Evolutionary conservation across 1,140 invertebrate species (phyloP).

Genomic region (Holotrichia oblita): DNA sequence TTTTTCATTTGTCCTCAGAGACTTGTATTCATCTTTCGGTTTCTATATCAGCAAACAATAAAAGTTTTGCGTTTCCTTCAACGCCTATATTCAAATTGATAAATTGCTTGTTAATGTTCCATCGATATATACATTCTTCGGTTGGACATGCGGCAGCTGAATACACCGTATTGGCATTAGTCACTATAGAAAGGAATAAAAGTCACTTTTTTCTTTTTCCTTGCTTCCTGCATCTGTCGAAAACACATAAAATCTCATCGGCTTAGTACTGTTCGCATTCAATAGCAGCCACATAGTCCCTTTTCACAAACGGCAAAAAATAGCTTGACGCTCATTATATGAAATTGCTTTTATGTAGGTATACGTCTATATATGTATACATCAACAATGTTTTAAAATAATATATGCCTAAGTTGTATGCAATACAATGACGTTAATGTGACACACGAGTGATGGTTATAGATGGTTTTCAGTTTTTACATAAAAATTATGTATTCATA

Average conservation of each 20-base stretch:
- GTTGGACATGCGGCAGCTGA: background rate
- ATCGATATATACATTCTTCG: background rate
- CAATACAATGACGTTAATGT: too few relatives aligned
- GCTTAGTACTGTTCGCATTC: background rate
- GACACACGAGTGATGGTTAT: too few relatives aligned
- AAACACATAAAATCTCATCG: background rate
- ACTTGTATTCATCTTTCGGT: background rate
- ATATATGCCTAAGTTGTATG: too few relatives aligned
- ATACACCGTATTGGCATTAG: background rate
- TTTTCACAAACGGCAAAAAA: background rate
- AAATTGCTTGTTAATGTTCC: conserved; percentile 3
- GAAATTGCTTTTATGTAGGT: too few relatives aligned
- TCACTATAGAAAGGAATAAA: background rate
- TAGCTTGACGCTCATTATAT: background rate
- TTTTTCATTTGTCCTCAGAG: background rate
- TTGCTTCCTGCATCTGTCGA: background rate
- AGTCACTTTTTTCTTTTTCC: background rate
- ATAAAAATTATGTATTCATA: too few relatives aligned
- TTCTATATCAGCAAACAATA: background rate
- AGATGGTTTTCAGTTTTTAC: too few relatives aligned
- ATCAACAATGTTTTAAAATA: too few relatives aligned
- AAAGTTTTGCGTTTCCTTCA: background rate
- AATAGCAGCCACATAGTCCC: background rate
- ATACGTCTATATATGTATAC: too few relatives aligned
- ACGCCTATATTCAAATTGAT: background rate